Conservation (phyloP, 2,113 vertebrate genomes). For the Platichthys stellatus region DNA sequence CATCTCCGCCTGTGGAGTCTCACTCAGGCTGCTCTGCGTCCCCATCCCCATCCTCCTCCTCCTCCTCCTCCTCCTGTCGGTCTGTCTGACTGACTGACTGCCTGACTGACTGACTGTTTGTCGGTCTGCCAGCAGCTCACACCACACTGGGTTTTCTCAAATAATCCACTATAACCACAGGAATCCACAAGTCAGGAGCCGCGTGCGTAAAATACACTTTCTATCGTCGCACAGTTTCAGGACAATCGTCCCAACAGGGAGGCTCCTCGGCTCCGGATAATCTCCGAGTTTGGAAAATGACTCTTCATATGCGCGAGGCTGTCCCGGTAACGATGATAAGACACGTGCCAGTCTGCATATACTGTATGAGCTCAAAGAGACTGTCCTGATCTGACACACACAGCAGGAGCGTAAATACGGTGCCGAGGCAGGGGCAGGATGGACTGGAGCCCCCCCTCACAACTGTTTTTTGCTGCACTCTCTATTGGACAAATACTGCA, state of each 20-base stretch:
- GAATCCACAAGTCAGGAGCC: conserved; percentile 20
- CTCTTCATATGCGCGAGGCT: conserved; percentile 33
- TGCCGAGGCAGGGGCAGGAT: not conserved
- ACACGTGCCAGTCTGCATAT: conserved; percentile 59
- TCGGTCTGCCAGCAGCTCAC: not conserved
- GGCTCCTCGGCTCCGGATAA: not conserved
- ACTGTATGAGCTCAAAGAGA: not conserved
- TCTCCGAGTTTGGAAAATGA: conserved; percentile 39
- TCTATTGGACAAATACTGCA: not conserved
- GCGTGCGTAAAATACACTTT: not conserved
- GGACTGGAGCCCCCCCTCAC: too few relatives aligned
- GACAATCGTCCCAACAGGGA: not conserved
- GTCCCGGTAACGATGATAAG: conserved; percentile 10
- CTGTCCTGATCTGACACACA: not conserved
- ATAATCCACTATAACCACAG: not conserved
- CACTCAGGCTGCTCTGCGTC: conserved; percentile 35
- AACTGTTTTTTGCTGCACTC: too few relatives aligned
- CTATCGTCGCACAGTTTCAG: too few relatives aligned
- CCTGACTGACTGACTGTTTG: too few relatives aligned
- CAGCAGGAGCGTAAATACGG: not conserved
- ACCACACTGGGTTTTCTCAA: not conserved
- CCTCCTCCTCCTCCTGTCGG: not conserved
- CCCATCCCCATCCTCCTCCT: conserved; percentile 57
- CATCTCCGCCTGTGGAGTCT: conserved; percentile 20
- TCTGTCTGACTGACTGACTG: not conserved